Conservation (phyloP, 2,797 vertebrate species). For the Trichosurus vulpecula region DNA sequence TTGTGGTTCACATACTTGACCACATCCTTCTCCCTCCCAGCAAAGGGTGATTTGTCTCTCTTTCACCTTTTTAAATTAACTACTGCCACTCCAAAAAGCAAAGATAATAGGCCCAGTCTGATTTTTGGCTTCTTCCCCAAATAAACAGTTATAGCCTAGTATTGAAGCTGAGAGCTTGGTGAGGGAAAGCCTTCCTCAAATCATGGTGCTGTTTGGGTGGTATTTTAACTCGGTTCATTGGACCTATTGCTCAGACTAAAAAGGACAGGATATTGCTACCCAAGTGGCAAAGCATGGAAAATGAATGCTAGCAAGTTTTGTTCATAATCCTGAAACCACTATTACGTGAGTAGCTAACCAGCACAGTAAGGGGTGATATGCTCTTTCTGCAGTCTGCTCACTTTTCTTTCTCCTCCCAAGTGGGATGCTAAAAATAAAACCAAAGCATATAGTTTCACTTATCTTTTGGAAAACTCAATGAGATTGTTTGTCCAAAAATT, state of each 20-base stretch:
- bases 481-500: slow-evolving; percentile 18
- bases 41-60: background rate
- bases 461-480: slow-evolving; percentile 29
- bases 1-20: background rate
- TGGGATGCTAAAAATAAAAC: slow-evolving; percentile 68
- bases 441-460: slow-evolving; percentile 47
- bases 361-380: too few relatives aligned
- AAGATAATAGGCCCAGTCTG: background rate
- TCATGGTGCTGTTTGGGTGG: background rate
- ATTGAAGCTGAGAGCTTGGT: background rate
- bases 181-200: background rate
- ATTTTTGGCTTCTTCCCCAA: background rate
- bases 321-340: background rate
- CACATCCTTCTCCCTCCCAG: background rate
- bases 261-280: background rate
- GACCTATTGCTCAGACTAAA: background rate
- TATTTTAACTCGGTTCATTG: background rate
- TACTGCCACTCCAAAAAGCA: background rate
- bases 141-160: background rate
- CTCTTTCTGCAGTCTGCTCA: slow-evolving; percentile 27
- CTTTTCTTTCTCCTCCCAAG: slow-evolving; percentile 12
- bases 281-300: background rate
- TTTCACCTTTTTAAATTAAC: slow-evolving; percentile 2
- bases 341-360: background rate
- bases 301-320: background rate